Evolutionary conservation across 2,113 vertebrate species (phyloP).

Genomic region (Embiotoca jacksoni): DNA sequence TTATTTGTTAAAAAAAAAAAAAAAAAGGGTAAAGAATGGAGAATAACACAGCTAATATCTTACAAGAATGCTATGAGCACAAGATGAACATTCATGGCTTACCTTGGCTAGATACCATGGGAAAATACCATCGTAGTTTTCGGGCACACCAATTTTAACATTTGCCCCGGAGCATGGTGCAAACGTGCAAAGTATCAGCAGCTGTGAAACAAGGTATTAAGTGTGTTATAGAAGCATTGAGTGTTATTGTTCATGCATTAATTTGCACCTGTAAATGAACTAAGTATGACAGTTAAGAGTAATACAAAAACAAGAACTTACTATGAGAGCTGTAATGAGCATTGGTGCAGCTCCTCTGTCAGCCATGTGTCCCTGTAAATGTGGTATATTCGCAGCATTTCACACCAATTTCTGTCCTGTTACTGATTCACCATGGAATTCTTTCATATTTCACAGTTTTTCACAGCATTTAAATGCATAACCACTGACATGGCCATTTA

Average conservation of each 20-base stretch:
- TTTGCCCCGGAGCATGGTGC: slow-evolving; percentile 70
- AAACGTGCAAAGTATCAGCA: slow-evolving; percentile 56
- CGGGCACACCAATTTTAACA: slow-evolving; percentile 85
- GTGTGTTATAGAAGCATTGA: background rate
- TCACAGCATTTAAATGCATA: slow-evolving; percentile 2
- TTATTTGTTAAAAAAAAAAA: background rate
- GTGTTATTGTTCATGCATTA: background rate
- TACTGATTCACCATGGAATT: slow-evolving; percentile 63
- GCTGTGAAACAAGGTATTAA: slow-evolving; percentile 54
- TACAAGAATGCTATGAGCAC: background rate
- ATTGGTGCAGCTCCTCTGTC: slow-evolving; percentile 24
- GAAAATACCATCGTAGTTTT: slow-evolving; percentile 86
- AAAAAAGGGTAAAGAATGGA: background rate
- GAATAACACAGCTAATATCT: background rate
- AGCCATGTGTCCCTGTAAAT: slow-evolving; percentile 62
- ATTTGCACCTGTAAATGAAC: background rate
- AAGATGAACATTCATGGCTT: slow-evolving; percentile 45
- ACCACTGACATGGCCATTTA: background rate
- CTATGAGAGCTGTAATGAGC: slow-evolving; percentile 50
- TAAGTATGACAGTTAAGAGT: background rate
- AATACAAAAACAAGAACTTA: slow-evolving; percentile 47
- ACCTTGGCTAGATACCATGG: slow-evolving; percentile 88
- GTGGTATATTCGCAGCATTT: slow-evolving; percentile 39
- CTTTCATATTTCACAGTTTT: slow-evolving; percentile 31
- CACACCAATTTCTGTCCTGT: slow-evolving; percentile 42